Evolutionary conservation across 2,797 vertebrate species (phyloP).

Genomic region (Neopelma chrysocephalum): DNA sequence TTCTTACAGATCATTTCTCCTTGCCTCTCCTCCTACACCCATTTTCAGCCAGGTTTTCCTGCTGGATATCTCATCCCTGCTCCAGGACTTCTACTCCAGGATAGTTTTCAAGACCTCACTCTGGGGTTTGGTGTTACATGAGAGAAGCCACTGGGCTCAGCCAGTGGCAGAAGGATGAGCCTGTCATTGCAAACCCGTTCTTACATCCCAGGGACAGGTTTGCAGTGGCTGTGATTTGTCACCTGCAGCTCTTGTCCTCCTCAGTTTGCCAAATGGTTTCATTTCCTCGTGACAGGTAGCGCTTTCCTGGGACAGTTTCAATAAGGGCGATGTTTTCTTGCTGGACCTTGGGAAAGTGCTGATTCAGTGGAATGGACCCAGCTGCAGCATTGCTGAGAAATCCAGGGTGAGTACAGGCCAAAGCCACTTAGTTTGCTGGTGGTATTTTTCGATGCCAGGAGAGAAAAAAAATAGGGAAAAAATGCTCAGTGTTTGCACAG

Average conservation of each 20-base stretch:
- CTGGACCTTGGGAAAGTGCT: conserved; percentile 89
- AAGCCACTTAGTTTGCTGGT: background rate
- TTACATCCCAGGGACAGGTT: background rate
- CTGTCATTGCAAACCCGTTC: background rate
- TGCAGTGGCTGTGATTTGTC: background rate
- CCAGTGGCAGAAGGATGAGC: background rate
- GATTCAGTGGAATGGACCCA: conserved; percentile 91
- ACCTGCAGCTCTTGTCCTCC: background rate
- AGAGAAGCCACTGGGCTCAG: background rate
- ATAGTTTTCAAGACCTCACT: background rate
- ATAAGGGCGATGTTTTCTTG: conserved; percentile 88
- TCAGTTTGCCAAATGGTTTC: background rate
- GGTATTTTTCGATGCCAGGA: background rate
- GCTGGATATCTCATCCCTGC: background rate
- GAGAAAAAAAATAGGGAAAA: accelerated
- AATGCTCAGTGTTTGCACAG: accelerated
- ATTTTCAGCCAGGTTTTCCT: background rate
- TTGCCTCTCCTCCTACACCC: background rate
- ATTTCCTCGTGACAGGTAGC: conserved; percentile 75
- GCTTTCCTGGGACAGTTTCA: conserved; percentile 89
- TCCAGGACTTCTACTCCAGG: background rate
- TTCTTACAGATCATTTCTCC: background rate
- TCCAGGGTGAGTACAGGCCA: conserved; percentile 78
- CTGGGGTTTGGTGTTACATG: background rate
- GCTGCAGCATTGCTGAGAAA: conserved; percentile 87